Evolutionary conservation across 64 coral and sea anemone genomes (phyloP), one percentile per base, ranked within the genome.

Genomic region (Dendronephthya gigantea): DNA sequence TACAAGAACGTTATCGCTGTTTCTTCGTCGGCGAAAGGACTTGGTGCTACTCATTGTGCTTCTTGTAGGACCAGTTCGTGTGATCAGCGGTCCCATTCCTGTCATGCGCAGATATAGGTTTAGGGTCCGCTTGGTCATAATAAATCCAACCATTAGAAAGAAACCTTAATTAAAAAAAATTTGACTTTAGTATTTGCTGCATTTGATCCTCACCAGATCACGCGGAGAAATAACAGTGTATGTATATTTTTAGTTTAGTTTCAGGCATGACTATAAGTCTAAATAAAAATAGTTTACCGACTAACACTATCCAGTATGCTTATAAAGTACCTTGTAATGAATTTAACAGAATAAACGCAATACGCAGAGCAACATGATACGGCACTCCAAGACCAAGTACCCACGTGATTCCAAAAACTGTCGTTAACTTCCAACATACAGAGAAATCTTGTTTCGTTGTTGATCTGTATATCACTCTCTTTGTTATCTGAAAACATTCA

Each of bases 281-380:
- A n/a, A n/a, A n/a, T n/a, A n/a, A n/a, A n/a, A n/a, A n/a, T n/a
- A n/a, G n/a, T n/a, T n/a, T n/a, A 58, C 51, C 25, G 55, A 62
- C 8, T 62, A 45, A 11, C 4, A 11, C 41, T 45, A 45, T 45
- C 41, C 41, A 45, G 41, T 45, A 45, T 45, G 11, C 4, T 6
- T 45, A 45, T 45, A 45, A n/a, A n/a, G n/a, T 79, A 79, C 72
- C 72, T 79, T 79, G 72, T 8, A 79, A 79, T 33, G 72, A 79
- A 19, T 79, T 79, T 36, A 29, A 79, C 1, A 79, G 19, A 29
- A 79, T 34, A 79, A 36, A 39, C 4, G 36, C 15, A 36, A 79
- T 39, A 19, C 30, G 32, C 31, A 79, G 29, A 6, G 72, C 36
- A 12, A 79, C 8, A 19, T 79, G 72, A 79, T 79, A 79, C 15